phyloP scores from a whole-genome alignment of 2,113 vertebrate genomes.

The Petroica traversi region DNA sequence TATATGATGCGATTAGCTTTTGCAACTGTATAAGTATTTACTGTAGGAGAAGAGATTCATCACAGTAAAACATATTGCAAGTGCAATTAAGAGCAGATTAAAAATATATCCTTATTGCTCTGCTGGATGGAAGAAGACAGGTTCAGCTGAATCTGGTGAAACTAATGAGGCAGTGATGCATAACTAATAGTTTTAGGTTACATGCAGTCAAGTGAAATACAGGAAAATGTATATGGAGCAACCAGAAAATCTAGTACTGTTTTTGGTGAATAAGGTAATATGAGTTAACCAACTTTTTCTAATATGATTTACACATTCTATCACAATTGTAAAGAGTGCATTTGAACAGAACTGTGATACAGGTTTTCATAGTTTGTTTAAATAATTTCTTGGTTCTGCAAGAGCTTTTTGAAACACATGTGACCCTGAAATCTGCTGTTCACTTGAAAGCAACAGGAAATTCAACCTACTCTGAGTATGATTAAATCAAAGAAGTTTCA shows the following conservation, averaged over 20 bases:
- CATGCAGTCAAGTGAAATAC: background rate
- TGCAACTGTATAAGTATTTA: background rate
- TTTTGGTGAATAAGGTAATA: background rate
- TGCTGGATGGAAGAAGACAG: background rate
- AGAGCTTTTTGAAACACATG: background rate
- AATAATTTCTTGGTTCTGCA: background rate
- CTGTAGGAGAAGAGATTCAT: background rate
- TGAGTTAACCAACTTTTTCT: background rate
- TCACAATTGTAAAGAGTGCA: background rate
- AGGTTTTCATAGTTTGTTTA: background rate
- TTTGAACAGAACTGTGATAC: background rate
- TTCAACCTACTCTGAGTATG: background rate
- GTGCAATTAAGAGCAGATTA: background rate
- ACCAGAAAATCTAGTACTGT: background rate
- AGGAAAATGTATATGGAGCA: background rate
- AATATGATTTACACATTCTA: background rate
- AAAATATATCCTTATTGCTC: background rate
- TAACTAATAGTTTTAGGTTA: background rate
- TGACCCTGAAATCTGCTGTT: background rate
- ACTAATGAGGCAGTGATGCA: background rate
- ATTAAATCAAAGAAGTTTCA: background rate
- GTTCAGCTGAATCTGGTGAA: background rate
- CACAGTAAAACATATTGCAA: background rate
- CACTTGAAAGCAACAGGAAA: background rate
- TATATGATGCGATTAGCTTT: background rate